phyloP scores from a whole-genome alignment of 2,888 invertebrate genomes.

The Torymus auratus region DNA sequence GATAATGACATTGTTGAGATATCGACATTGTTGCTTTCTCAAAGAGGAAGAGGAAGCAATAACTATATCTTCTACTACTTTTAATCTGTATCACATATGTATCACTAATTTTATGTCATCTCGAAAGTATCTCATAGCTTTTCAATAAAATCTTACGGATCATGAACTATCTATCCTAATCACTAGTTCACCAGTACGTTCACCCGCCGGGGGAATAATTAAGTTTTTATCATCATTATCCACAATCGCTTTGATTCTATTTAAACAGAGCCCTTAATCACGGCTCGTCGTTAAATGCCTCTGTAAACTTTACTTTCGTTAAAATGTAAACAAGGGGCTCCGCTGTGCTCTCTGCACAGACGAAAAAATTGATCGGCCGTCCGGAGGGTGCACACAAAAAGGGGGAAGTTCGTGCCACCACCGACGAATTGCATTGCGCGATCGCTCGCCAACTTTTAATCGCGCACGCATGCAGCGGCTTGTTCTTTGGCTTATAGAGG shows the following conservation, averaged over 20 bases:
- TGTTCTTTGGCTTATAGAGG: constrained; percentile 28
- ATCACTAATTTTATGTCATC: too few species aligned
- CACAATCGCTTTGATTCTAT: constrained; percentile 33
- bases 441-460: constrained; percentile 41
- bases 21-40: too few species aligned
- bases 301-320: constrained; percentile 31
- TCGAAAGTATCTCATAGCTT: neutral
- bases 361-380: constrained; percentile 33
- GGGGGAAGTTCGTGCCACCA: constrained; percentile 2
- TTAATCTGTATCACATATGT: too few species aligned
- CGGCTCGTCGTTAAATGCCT: constrained; percentile 27
- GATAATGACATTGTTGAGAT: too few species aligned
- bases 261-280: constrained; percentile 40
- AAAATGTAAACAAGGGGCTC: constrained; percentile 28
- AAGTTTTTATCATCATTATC: constrained; percentile 24
- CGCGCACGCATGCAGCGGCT: constrained; percentile 40
- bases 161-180: constrained; percentile 28
- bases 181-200: neutral
- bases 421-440: constrained; percentile 27
- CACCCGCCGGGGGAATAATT: constrained; percentile 17
- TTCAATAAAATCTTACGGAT: neutral
- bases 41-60: too few species aligned
- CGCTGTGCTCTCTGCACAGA: neutral
- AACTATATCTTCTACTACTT: too few species aligned
- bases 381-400: constrained; percentile 1